Percentiles rank a stretch among this genome's conserved stretches.
Conservation (phyloP, 2,888 invertebrate species). For the Melanostoma scalare region DNA sequence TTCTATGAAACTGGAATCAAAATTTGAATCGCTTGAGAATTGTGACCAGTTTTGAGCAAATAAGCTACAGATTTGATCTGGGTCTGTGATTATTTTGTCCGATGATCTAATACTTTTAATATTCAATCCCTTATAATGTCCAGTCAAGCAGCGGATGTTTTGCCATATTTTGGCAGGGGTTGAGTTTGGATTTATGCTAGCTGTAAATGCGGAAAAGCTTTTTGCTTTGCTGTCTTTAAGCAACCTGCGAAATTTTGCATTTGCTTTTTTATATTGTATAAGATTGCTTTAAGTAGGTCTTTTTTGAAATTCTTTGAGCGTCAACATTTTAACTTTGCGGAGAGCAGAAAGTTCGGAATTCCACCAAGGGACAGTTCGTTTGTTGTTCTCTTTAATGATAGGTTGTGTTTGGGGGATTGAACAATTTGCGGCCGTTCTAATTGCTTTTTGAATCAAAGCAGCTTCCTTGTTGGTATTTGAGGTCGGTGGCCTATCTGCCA, state of each 20-base stretch:
- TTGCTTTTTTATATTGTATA: constrained; percentile 25
- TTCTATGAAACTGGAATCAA: not conserved
- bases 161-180: constrained; percentile 16
- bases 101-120: constrained; percentile 1
- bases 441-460: constrained; percentile 1
- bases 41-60: constrained; percentile 13
- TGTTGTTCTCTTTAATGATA: not conserved
- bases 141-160: not conserved
- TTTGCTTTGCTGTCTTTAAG: constrained; percentile 16
- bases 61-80: not conserved
- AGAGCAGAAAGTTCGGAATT: constrained; percentile 4
- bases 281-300: constrained; percentile 1
- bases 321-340: constrained; percentile 1
- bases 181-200: not conserved
- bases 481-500: not conserved
- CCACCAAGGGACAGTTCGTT: constrained; percentile 31
- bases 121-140: not conserved
- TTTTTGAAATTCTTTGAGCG: constrained; percentile 24
- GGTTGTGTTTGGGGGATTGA: constrained; percentile 19
- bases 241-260: constrained; percentile 19
- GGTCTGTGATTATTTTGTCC: constrained; percentile 5
- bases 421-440: not conserved
- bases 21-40: not conserved
- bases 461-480: constrained; percentile 13
- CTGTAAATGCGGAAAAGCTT: constrained; percentile 3